Evolutionary conservation across 2,113 vertebrate species (phyloP), one percentile per base, ranked within the genome.

Genomic region (Salvelinus namaycush): DNA sequence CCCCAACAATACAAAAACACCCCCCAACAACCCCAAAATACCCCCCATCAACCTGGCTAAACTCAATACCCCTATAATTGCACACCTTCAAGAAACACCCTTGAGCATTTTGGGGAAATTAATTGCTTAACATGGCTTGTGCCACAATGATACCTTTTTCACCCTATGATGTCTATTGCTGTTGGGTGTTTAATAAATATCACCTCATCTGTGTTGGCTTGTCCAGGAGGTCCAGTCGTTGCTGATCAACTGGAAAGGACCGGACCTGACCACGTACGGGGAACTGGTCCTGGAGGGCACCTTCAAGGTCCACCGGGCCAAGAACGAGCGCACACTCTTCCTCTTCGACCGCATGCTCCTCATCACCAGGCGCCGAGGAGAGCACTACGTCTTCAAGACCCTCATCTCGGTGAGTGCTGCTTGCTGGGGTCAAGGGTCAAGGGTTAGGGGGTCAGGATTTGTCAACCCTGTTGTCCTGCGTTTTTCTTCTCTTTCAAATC

Each of bases 261-360:
- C 94, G 0, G 97, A 98, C 74, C 92, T 99, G 77, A 97, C 96
- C n/a, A 95, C 90, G 0, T 99, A 96, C 0, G 97, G 97, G n/a
- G 97, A 98, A 60, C 93, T 99, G 31, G 96, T 99, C 49, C 92
- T 99, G 71, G 97, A 99, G 87, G 96, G 96, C 73, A 96, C 94
- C 0, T 99, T 99, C 82, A 95, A 95, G 0, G 87, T 95, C 0
- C 95, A 96, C 59, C 94, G 96, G 0, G 94, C 94, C n/a, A 96
- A 95, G 78, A 96, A 94, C 0, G 95, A 98, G 80, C 93, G 97
- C 1, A 95, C 96, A 0, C 94, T 99, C 75, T 98, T 98, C 89
- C 94, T 99, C 77, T 96, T 98, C 0, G 95, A 99, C 79, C 96
- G 94, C 72, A 88, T 94, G 5, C 91, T 99, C 74, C 93, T 99